Base-by-base conservation (phyloP, 2,888 invertebrate species). In the Lordiphosa andalusiaca region DNA sequence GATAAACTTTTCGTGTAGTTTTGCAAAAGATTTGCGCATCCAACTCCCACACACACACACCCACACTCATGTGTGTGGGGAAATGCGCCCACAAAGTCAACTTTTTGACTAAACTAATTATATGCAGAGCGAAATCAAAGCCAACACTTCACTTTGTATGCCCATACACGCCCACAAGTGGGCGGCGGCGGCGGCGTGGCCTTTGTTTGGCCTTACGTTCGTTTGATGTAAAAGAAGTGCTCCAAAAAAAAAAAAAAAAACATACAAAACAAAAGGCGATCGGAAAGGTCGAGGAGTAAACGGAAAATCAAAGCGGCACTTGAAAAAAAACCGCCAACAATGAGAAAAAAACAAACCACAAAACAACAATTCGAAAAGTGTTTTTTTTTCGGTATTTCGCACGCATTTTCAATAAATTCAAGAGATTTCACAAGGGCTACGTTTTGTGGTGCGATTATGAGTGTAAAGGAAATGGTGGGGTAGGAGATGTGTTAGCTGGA, bases 361-460 rank as follows among this genome's bases (percentile, higher is more conserved):
- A 7, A 25, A 7, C n/a, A 30, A 30, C 7, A 30, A 30, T 30
- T 30, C 9, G 30, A 30, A 70, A 61, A 53, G 2, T 65, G 67
- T 44, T 44, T 40, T 65, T 75, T 16, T n/a, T n/a, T n/a, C n/a
- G n/a, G 16, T 16, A 1, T 16, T 69, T 67, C 55, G 46, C 65
- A 69, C 73, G 77, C 70, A 76, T 73, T 75, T 81, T 80, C 77
- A 70, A 75, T 80, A 65, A 54, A 60, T 60, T 48, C 41, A 44
- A 44, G 56, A 21, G 33, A 9, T 16, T 25, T 25, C 23, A 40
- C 39, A 51, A 40, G 51, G 7, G 38, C 3, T 7, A 9, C 38
- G n/a, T n/a, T n/a, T n/a, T n/a, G n/a, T n/a, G n/a, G n/a, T n/a
- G n/a, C n/a, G 16, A 16, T 16, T 16, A 16, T 16, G 16, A 16